Conservation (phyloP, 2,888 invertebrate genomes). For the Caenorhabditis sp. region DNA sequence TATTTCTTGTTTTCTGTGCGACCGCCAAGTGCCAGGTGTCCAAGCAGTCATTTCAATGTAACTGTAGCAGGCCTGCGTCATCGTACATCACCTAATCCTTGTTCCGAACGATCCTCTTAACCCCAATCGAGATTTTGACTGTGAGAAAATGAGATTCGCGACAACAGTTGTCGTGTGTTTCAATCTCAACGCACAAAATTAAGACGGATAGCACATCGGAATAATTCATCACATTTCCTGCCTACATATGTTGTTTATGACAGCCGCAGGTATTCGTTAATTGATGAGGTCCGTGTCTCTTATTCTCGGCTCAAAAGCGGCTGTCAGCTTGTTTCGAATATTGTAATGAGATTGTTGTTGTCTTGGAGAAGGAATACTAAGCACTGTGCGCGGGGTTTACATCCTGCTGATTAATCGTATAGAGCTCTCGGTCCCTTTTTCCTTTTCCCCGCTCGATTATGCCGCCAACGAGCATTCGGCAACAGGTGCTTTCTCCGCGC, state of each 20-base stretch:
- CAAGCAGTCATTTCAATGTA: conserved; percentile 22
- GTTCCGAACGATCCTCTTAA: conserved; percentile 51
- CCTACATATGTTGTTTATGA: conserved; percentile 59
- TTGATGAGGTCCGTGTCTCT: conserved; percentile 43
- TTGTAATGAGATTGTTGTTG: conserved; percentile 50
- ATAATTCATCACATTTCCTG: conserved; percentile 36
- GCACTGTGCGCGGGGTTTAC: conserved; percentile 37
- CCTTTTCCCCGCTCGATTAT: conserved; percentile 10
- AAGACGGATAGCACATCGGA: conserved; percentile 32
- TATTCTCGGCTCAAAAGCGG: conserved; percentile 44
- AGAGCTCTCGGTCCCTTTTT: conserved; percentile 22
- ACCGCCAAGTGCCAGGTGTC: conserved; percentile 26
- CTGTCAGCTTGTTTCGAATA: conserved; percentile 32
- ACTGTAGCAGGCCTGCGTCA: conserved; percentile 1
- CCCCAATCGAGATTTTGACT: conserved; percentile 42
- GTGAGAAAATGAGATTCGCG: conserved; percentile 40
- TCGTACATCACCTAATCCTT: conserved; percentile 26
- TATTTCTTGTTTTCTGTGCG: conserved; percentile 14
- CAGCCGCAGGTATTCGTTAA: conserved; percentile 59
- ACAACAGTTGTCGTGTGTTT: conserved; percentile 2
- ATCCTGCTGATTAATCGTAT: conserved; percentile 38
- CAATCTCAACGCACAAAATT: conserved; percentile 12
- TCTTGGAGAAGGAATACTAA: conserved; percentile 4
- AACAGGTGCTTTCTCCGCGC: conserved; percentile 48
- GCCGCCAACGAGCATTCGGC: conserved; percentile 39